Base-by-base conservation (phyloP, 1,140 invertebrate genomes). In the Triops longicaudatus region DNA sequence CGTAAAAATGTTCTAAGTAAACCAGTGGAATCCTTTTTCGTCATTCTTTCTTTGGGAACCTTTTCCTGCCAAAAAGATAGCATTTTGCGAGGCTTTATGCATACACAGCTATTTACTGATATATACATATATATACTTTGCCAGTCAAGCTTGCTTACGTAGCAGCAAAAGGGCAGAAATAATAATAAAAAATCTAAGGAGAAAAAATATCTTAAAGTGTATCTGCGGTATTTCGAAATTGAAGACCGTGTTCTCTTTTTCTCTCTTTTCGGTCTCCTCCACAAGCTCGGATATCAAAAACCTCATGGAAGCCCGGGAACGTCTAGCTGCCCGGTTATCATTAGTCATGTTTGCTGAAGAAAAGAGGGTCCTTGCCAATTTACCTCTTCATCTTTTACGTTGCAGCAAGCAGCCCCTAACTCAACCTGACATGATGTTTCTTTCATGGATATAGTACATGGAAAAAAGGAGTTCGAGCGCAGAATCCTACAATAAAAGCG, bases 331-430 rank as follows among this genome's bases (percentile, higher is more conserved):
- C 50, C 50, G 10, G 17, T 63, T 63, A 63, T 63, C 50, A 63
- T 63, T 63, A 63, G 50, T 63, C 50, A 63, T 63, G 50, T 63
- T 63, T 63, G 50, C 50, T 63, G 50, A 63, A 63, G 50, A 63
- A 63, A 63, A 63, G 50, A 63, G 50, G 50, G 50, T 63, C 50
- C 50, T 63, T 63, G 50, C 50, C 50, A 63, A 63, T 63, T 63
- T 63, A 63, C 50, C 50, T 63, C 50, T 63, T 63, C 50, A 63
- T 63, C 50, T 63, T 63, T 63, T 14, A 63, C 50, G 17, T 17
- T n/a, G 50, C 50, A 63, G 50, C 50, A 63, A 63, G 50, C 50
- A 63, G 50, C 50, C 50, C 17, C 50, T 63, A 63, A 63, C 50
- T 63, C 50, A 63, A 63, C 50, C 50, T 22, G 50, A 63, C 50